Conservation (phyloP, 1,140 invertebrate genomes). For the Lordiphosa mommai region DNA sequence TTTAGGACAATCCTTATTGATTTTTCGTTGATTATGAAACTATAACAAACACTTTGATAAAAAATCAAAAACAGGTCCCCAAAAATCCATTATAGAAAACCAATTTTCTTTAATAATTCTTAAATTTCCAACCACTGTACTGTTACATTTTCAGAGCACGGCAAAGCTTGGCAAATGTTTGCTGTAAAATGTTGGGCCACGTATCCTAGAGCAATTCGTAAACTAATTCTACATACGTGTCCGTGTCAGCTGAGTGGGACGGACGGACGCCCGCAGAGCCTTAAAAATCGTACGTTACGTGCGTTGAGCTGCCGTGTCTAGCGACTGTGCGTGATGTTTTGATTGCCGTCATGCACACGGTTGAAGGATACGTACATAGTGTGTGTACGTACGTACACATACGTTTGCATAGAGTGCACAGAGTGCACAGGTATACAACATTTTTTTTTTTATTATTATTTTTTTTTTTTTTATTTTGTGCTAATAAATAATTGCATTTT, state of each 20-base stretch:
- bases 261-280: slow-evolving; percentile 22
- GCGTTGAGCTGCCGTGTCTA: slow-evolving; percentile 14
- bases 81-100: too few relatives aligned
- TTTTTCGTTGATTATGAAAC: too few relatives aligned
- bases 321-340: slow-evolving; percentile 54
- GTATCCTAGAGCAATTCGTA: slow-evolving; percentile 76
- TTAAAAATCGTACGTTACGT: slow-evolving; percentile 40
- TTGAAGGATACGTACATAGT: slow-evolving; percentile 17
- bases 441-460: neutral
- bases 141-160: slow-evolving; percentile 1
- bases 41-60: too few relatives aligned
- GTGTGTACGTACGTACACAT: neutral
- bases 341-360: slow-evolving; percentile 53
- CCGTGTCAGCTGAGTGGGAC: slow-evolving; percentile 44
- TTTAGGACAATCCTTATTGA: too few relatives aligned
- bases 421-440: neutral
- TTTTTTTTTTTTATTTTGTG: slow-evolving; percentile 25
- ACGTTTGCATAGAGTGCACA: slow-evolving; percentile 11
- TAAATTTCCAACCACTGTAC: neutral
- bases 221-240: slow-evolving; percentile 77
- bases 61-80: too few relatives aligned
- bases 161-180: slow-evolving; percentile 41
- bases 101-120: neutral
- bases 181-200: slow-evolving; percentile 72
- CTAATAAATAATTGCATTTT: slow-evolving; percentile 77